Evolutionary conservation across 2,888 invertebrate genomes (phyloP), one percentile per base, ranked within the genome.

Genomic region (Cryptophagus acutangulus): DNA sequence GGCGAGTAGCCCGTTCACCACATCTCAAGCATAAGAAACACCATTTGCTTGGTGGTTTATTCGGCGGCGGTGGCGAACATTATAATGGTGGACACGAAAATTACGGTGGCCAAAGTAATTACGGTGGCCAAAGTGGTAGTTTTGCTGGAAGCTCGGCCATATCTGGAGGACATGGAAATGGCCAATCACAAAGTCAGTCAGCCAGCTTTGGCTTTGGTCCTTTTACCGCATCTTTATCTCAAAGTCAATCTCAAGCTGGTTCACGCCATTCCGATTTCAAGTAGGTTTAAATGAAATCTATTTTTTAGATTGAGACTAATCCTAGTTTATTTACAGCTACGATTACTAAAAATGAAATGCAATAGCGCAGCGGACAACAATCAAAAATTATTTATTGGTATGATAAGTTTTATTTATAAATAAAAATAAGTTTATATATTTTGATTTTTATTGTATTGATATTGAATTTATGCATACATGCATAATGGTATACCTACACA

Each of bases 121-220:
- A 40, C 28, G 41, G 41, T 8, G 42, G 40, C 10, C 35, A 30
- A 17, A 38, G 37, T 17, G 36, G 43, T 36, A 47, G 43, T 41
- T 46, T 40, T 33, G 49, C 47, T 29, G 47, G 43, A 15, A 44
- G 44, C 25, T 44, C 39, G 5, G 46, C 49, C 14, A 40, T 41
- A 9, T 43, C 49, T 5, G 49, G 49, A 24, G 49, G 47, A 10
- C 17, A 31, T n/a, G 18, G 20, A 4, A 17, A 31, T 20, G 28
- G 40, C 20, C 45, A 43, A 35, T 30, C 44, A 16, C 52, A 52
- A 38, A 43, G 50, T 34, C 55, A 55, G 33, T 45, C 55, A 9
- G 44, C 48, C 3, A 40, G 53, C n/a, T 46, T 53, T 36, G 46
- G 49, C 3, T 25, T 49, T 17, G 55, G 55, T 9, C 54, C 55